Conservation (phyloP, 2,888 invertebrate genomes). For the Octonoba sinensis region DNA sequence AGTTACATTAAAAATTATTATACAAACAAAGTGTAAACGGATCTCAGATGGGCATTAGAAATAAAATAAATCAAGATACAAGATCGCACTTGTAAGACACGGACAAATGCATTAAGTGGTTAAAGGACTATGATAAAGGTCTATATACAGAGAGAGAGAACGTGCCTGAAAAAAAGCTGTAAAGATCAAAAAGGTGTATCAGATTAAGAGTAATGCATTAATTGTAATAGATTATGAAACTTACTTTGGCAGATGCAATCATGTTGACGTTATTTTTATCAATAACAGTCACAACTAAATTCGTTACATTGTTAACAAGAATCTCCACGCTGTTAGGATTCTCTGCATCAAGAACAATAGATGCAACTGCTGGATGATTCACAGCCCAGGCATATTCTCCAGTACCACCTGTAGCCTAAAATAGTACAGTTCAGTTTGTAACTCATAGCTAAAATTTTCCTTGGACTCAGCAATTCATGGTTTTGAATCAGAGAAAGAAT, state of each 20-base stretch:
- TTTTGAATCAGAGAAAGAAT: no score
- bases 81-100: no score
- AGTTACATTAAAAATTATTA: no score
- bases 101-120: no score
- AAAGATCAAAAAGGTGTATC: background rate
- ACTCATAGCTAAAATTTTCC: no score
- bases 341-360: background rate
- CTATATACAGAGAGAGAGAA: no score
- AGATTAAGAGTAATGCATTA: background rate
- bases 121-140: no score
- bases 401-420: conserved; percentile 48
- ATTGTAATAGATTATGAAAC: background rate
- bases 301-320: conserved; percentile 15
- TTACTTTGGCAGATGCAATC: conserved; percentile 24
- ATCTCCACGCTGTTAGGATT: conserved; percentile 14
- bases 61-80: no score
- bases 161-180: background rate
- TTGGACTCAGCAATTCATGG: no score
- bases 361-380: conserved; percentile 4
- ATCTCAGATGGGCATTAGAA: no score
- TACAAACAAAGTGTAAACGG: no score
- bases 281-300: conserved; percentile 21
- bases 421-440: background rate
- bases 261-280: conserved; percentile 31
- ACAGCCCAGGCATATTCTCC: conserved; percentile 31